These are phyloP conservation scores for Toxotes jaculatrix DNA, from an alignment of 2,113 vertebrate species.

Conservation along the genomic window DNA sequence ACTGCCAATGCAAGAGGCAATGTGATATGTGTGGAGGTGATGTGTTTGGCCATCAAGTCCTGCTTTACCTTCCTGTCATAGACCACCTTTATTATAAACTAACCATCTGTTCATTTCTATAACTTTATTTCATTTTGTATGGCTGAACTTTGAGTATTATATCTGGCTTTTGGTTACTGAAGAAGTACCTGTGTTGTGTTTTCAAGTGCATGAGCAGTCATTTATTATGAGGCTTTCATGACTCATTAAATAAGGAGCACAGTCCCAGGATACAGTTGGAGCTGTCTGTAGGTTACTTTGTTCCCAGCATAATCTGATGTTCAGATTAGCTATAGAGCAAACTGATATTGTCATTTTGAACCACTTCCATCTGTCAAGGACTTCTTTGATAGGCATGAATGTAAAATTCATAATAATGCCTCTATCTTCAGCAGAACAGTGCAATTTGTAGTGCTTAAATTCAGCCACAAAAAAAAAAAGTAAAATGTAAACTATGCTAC, in stretches of 20 bases:
- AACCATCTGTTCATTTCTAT: neutral
- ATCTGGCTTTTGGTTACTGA: neutral
- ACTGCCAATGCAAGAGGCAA: neutral
- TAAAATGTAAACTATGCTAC: slow-evolving; percentile 2
- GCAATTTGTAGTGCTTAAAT: slow-evolving; percentile 2
- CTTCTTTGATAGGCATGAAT: neutral
- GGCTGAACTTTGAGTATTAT: neutral
- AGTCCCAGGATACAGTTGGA: neutral
- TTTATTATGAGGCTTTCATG: neutral
- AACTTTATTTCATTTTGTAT: neutral
- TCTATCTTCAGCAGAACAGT: neutral
- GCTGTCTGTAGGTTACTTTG: neutral
- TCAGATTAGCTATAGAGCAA: neutral
- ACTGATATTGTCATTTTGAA: neutral
- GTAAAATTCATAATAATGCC: neutral
- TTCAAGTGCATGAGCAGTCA: neutral
- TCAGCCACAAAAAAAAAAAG: neutral
- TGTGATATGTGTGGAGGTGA: neutral
- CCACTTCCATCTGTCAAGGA: neutral
- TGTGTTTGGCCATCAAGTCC: neutral
- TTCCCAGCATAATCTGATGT: neutral
- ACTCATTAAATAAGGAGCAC: neutral
- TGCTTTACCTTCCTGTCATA: neutral
- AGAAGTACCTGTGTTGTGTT: neutral
- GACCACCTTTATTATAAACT: neutral